Percentiles rank a stretch among this genome's conserved stretches.
Evolutionary conservation across 2,113 vertebrate species (phyloP).

Genomic region (Grantiella picta): DNA sequence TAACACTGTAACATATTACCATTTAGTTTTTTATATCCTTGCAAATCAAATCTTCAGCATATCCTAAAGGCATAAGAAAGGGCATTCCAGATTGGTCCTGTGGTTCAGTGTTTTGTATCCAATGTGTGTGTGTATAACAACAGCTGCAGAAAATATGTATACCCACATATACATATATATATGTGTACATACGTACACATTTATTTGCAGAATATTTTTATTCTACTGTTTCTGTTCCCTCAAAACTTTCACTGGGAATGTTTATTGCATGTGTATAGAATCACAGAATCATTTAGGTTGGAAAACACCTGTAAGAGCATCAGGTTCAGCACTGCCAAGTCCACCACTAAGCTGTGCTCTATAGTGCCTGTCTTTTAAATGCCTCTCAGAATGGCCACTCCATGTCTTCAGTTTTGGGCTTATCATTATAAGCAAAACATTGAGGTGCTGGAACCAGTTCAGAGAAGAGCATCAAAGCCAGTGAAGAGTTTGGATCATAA

Average conservation of each 20-base stretch:
- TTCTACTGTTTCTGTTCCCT: not conserved
- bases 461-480: not conserved
- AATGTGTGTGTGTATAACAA: not conserved
- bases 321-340: not conserved
- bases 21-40: not conserved
- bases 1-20: not conserved
- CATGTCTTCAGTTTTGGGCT: not conserved
- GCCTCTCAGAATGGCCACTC: not conserved
- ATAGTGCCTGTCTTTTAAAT: not conserved
- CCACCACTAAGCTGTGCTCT: not conserved
- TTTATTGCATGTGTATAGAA: not conserved
- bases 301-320: not conserved
- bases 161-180: fast-evolving
- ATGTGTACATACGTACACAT: fast-evolving
- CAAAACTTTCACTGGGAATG: not conserved
- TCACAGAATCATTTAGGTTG: not conserved
- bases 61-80: not conserved
- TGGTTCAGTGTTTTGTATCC: not conserved
- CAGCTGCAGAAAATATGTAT: not conserved
- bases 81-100: not conserved
- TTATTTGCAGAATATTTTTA: not conserved
- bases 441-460: not conserved
- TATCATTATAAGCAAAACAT: not conserved
- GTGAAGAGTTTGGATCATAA: not conserved
- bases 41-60: not conserved